A percentile compares a stretch with the other conserved stretches of the same genome.
These are phyloP conservation scores for Agonum fuliginosum DNA, from an alignment of 2,888 invertebrate genomes.

Conservation along the genomic window DNA sequence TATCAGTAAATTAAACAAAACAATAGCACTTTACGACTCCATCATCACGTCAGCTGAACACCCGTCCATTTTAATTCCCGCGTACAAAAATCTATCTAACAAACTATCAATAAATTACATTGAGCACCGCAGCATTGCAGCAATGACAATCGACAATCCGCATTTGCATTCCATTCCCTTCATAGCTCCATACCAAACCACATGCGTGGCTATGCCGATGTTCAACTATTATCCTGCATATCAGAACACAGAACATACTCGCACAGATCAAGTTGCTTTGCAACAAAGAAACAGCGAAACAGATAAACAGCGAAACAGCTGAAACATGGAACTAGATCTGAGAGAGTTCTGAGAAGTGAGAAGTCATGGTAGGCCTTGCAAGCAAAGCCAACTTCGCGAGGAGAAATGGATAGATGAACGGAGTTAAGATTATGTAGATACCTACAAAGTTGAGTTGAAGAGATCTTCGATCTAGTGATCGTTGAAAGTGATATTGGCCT, in stretches of 20 bases:
- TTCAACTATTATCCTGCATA: neutral
- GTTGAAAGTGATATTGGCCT: conserved; percentile 15
- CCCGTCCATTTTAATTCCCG: too few relatives aligned
- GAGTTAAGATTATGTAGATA: neutral
- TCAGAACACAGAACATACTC: too few relatives aligned
- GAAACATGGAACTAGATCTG: conserved; percentile 13
- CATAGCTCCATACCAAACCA: neutral
- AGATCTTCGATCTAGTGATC: neutral
- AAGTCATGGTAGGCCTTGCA: neutral
- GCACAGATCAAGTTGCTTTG: neutral
- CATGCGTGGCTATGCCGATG: neutral
- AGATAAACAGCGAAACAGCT: neutral
- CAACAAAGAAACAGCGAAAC: neutral
- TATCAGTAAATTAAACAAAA: neutral
- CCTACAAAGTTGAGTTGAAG: too few relatives aligned
- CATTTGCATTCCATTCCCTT: conserved; percentile 13
- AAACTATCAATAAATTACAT: conserved; percentile 13
- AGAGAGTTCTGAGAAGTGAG: neutral
- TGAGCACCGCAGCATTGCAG: neutral
- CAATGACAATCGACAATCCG: conserved; percentile 22
- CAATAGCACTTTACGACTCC: neutral
- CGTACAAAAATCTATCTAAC: conserved; percentile 2
- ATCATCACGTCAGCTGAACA: too few relatives aligned
- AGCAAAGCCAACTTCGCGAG: neutral
- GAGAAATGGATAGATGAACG: neutral